Conservation (phyloP, 2,113 vertebrate genomes). For the Thomomys bottae region DNA sequence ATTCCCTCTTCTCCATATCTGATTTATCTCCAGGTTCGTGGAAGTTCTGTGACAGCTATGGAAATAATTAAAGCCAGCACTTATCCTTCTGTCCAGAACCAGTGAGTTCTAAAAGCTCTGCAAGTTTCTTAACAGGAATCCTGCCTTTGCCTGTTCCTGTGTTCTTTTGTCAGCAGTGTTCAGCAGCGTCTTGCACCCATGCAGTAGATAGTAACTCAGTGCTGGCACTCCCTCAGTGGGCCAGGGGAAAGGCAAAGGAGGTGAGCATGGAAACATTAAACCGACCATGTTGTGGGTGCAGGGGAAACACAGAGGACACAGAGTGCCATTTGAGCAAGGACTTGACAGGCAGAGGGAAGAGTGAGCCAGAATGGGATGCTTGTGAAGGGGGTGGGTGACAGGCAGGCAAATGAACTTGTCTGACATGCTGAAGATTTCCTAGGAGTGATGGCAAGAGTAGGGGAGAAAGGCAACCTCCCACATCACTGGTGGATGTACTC, state of each 20-base stretch:
- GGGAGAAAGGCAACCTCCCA: not conserved
- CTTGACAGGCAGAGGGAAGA: not conserved
- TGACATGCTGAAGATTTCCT: not conserved
- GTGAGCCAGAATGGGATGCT: not conserved
- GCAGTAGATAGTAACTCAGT: not conserved
- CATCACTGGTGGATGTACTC: fast-evolving
- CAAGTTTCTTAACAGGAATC: not conserved
- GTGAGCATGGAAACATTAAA: not conserved
- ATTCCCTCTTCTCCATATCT: not conserved
- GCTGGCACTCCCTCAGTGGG: not conserved
- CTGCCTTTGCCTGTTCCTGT: not conserved
- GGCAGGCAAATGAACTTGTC: not conserved
- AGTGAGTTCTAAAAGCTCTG: not conserved
- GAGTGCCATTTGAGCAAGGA: not conserved
- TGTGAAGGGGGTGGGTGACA: not conserved
- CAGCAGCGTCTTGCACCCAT: not conserved
- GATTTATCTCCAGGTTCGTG: not conserved
- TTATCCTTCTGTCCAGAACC: not conserved
- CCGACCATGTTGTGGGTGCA: not conserved
- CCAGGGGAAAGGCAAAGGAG: not conserved
- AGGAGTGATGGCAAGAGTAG: not conserved
- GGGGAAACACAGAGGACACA: not conserved
- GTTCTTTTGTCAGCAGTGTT: not conserved
- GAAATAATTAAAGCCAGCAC: constrained; percentile 13
- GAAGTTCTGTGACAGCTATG: not conserved